These are phyloP conservation scores for Phyllotis vaccarum DNA, from an alignment of 2,797 vertebrate genomes.

Conservation along the genomic window DNA sequence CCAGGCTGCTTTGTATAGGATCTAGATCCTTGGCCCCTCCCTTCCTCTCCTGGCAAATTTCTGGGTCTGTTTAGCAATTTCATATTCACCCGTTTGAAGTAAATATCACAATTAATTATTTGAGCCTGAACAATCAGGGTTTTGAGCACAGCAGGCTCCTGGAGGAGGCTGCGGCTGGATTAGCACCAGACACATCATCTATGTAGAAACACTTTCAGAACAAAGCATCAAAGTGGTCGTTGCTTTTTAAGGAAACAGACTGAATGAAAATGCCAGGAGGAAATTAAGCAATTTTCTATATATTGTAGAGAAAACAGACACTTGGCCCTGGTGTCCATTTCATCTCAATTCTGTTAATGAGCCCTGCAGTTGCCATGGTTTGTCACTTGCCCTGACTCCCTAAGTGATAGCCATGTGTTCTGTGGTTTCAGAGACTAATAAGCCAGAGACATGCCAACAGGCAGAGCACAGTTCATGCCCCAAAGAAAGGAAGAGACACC, in stretches of 20 bases:
- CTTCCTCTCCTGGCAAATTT: neutral
- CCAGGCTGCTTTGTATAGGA: neutral
- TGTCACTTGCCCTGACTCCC: neutral
- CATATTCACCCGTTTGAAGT: conserved; percentile 39
- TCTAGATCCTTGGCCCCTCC: neutral
- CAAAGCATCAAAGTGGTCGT: neutral
- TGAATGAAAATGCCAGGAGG: neutral
- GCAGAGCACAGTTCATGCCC: neutral
- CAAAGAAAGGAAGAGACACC: neutral
- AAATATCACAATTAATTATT: conserved; percentile 72
- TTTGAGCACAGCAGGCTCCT: conserved; percentile 33
- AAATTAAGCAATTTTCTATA: neutral
- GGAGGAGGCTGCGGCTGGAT: neutral
- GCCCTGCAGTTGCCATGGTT: neutral
- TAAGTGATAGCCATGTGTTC: neutral
- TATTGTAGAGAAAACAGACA: neutral
- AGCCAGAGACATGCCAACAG: neutral
- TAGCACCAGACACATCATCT: neutral
- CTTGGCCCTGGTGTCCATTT: neutral
- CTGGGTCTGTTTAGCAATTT: conserved; percentile 40
- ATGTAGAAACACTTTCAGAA: neutral
- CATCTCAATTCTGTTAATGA: neutral
- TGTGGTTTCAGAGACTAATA: accelerated
- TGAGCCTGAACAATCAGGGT: conserved; percentile 57
- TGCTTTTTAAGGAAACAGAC: conserved; percentile 2